Evolutionary conservation across 2,797 vertebrate species (phyloP), one percentile per base, ranked within the genome.

Genomic region (Sebastes steindachneri): DNA sequence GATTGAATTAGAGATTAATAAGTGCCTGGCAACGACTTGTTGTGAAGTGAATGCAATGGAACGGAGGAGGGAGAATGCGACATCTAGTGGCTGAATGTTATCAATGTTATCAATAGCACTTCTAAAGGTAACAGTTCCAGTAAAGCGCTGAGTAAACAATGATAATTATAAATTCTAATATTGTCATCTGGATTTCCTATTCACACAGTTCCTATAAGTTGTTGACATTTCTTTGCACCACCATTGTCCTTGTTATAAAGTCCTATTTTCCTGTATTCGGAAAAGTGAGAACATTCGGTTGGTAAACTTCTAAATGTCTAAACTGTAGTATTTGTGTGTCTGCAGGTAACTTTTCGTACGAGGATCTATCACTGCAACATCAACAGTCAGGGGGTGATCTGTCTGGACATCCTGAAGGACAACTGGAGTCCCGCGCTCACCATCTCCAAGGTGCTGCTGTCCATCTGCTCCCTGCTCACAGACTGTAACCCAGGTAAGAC

Each of bases 281-380:
- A n/a, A 51, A 57, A 33, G 14, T 14, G 5, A 59, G 26, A 9
- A 6, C 25, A 23, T 12, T 12, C 9, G 6, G 45, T 45, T 45
- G 7, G 6, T 45, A 45, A 45, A 45, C 33, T 21, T 59, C 60
- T 10, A 14, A 19, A 9, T 4, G 2, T 31, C 35, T 71, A 9
- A 73, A 5, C 5, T 10, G n/a, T 0, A 0, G 7, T 2, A 0
- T 23, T 15, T 73, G 1, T 77, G 41, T 65, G 25, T 31, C 21
- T 64, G 54, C 91, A 99, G 98, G 98, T 99, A 57, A 99, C 98
- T 0, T 99, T 99, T 91, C 97, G 98, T 75, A 99, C 98, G 14
- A 96, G 98, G 91, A 99, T 99, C 95, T 99, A 99, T 90, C 98
- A 99, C 96, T 99, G 98, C 95, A 99, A 99, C 89, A 99, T 99